A percentile compares a stretch with the other conserved stretches of the same genome.
These are phyloP conservation scores for Cryptoblepharus egeriae DNA, from an alignment of 2,797 vertebrate genomes.

Conservation along the genomic window DNA sequence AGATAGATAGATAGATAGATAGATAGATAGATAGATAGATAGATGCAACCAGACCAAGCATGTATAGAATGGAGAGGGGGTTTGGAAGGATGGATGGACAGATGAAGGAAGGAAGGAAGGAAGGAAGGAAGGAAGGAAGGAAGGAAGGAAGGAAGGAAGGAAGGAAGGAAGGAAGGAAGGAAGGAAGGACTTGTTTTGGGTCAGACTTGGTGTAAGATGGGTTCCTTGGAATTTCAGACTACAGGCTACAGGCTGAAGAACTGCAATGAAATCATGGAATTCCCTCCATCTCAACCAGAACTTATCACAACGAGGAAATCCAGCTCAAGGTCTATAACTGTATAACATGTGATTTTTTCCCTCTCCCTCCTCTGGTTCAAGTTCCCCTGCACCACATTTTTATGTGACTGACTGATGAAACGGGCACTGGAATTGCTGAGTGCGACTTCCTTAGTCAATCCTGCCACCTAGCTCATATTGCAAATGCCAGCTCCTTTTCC, in stretches of 20 bases:
- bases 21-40: too few relatives aligned
- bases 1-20: too few relatives aligned
- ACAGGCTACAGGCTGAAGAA: slow-evolving; percentile 54
- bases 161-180: too few relatives aligned
- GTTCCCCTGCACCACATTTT: slow-evolving; percentile 40
- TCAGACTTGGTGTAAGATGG: too few relatives aligned
- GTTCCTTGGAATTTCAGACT: too few relatives aligned
- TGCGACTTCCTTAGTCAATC: slow-evolving; percentile 59
- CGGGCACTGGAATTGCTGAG: slow-evolving; percentile 15
- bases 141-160: too few relatives aligned
- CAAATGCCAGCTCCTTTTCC: slow-evolving; percentile 28
- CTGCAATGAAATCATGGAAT: slow-evolving; percentile 33
- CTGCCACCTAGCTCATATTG: slow-evolving; percentile 58
- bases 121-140: too few relatives aligned
- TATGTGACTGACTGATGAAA: slow-evolving; percentile 33
- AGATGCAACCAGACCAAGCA: too few relatives aligned
- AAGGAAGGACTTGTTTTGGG: too few relatives aligned
- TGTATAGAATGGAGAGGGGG: too few relatives aligned
- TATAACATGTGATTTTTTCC: slow-evolving; percentile 61
- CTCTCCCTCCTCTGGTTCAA: not conserved
- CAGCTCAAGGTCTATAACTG: slow-evolving; percentile 35
- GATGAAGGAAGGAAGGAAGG: too few relatives aligned
- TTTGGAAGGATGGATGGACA: too few relatives aligned
- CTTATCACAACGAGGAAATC: slow-evolving; percentile 52
- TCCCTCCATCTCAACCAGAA: slow-evolving; percentile 39